A percentile compares a stretch with the other conserved stretches of the same genome.
Evolutionary conservation across 2,888 invertebrate genomes (phyloP).

Genomic region (Dryadula phaetusa): DNA sequence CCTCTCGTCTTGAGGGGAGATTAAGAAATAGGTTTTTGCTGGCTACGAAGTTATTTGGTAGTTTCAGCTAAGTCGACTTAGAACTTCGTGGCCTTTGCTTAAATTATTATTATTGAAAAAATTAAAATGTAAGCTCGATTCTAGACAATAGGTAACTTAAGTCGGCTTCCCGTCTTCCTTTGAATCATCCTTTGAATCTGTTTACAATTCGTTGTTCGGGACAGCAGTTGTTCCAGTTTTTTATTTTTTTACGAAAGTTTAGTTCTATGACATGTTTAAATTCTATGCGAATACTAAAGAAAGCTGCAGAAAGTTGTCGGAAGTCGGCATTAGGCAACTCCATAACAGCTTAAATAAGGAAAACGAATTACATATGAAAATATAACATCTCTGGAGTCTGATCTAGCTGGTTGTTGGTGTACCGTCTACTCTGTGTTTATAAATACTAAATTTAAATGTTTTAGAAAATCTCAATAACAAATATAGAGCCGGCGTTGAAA

Average conservation of each 20-base stretch:
- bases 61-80: slow-evolving; percentile 20
- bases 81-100: neutral
- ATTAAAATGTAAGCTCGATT: neutral
- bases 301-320: neutral
- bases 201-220: neutral
- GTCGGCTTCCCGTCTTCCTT: neutral
- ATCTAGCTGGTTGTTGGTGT: too few species aligned
- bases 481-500: slow-evolving; percentile 27
- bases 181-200: slow-evolving; percentile 8
- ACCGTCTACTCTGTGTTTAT: neutral
- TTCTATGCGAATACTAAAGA: slow-evolving; percentile 8
- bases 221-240: slow-evolving; percentile 1
- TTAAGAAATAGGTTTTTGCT: slow-evolving; percentile 19
- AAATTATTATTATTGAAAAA: slow-evolving; percentile 6
- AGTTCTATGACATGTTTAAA: neutral
- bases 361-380: neutral
- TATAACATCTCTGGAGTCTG: too few species aligned
- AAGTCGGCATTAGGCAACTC: neutral
- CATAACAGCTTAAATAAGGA: neutral
- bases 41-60: slow-evolving; percentile 18
- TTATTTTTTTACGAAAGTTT: slow-evolving; percentile 1
- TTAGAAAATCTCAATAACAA: slow-evolving; percentile 29
- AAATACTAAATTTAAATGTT: slow-evolving; percentile 6
- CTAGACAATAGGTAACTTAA: neutral
- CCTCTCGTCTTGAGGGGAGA: neutral